phyloP scores from a whole-genome alignment of 2,888 invertebrate genomes.

The Athalia circularis region DNA sequence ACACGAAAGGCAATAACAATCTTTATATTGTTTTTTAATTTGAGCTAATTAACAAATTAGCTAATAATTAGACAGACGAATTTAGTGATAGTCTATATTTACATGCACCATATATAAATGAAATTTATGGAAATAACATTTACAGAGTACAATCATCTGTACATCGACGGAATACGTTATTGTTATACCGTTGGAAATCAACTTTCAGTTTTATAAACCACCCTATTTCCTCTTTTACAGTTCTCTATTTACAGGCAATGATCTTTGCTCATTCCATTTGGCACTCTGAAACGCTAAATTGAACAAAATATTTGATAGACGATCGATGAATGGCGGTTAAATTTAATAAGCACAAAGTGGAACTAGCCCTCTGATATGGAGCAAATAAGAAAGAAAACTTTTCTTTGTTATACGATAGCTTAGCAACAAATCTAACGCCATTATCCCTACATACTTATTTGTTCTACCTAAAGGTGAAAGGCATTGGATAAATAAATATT shows the following conservation, averaged over 20 bases:
- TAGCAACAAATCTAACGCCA: too few relatives aligned
- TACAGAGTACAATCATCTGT: background rate
- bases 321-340: background rate
- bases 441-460: too few relatives aligned
- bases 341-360: background rate
- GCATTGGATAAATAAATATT: conserved; percentile 17
- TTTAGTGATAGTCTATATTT: conserved; percentile 17
- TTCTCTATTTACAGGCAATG: background rate
- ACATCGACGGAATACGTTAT: background rate
- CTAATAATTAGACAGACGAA: conserved; percentile 1
- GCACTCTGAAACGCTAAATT: conserved; percentile 7
- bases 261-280: background rate
- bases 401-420: too few relatives aligned
- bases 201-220: background rate
- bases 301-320: background rate
- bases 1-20: background rate
- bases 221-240: background rate
- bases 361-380: background rate
- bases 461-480: background rate
- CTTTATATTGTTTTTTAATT: too few relatives aligned
- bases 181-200: background rate
- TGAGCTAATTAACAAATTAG: too few relatives aligned
- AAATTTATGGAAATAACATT: conserved; percentile 3
- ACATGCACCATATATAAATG: background rate
- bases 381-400: too few relatives aligned